These are phyloP conservation scores for Pachypsylla venusta DNA, from an alignment of 1,140 invertebrate genomes.

Conservation along the genomic window DNA sequence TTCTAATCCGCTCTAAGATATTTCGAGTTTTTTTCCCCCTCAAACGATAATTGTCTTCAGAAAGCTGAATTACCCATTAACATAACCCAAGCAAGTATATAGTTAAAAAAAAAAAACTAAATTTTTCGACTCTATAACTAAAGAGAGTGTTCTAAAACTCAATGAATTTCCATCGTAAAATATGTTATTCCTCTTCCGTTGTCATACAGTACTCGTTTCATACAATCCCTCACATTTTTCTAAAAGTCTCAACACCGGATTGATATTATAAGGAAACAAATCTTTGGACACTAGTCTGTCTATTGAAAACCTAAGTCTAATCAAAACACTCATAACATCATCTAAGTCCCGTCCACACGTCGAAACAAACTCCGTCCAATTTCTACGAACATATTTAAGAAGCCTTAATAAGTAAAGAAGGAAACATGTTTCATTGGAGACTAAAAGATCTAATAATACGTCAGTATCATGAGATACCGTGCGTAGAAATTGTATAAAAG, in stretches of 20 bases:
- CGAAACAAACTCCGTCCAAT: constrained; percentile 65
- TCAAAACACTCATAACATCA: constrained; percentile 68
- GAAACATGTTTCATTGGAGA: constrained; percentile 84
- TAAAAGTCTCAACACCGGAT: constrained; percentile 63
- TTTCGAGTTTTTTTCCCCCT: too few relatives aligned
- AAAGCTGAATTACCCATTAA: too few relatives aligned
- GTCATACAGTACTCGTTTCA: constrained; percentile 33
- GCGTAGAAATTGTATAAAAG: constrained; percentile 68
- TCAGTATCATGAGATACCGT: constrained; percentile 68
- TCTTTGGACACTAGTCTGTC: constrained; percentile 63
- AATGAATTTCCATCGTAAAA: too few relatives aligned
- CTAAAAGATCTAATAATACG: constrained; percentile 68
- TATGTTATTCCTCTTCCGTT: too few relatives aligned
- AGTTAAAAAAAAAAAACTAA: too few relatives aligned
- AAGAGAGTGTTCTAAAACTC: too few relatives aligned
- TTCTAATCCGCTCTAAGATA: too few relatives aligned
- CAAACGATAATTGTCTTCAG: too few relatives aligned
- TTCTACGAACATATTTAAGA: constrained; percentile 66
- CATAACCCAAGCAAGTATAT: too few relatives aligned
- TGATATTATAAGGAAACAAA: constrained; percentile 80
- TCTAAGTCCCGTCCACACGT: constrained; percentile 62
- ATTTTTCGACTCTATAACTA: too few relatives aligned
- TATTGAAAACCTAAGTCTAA: constrained; percentile 60
- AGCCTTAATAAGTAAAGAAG: constrained; percentile 69
- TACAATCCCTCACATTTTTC: constrained; percentile 74